Percentiles rank a stretch among this genome's conserved stretches.
Conservation (phyloP, 2,888 invertebrate genomes). For the Drosophila trichaetosa region DNA sequence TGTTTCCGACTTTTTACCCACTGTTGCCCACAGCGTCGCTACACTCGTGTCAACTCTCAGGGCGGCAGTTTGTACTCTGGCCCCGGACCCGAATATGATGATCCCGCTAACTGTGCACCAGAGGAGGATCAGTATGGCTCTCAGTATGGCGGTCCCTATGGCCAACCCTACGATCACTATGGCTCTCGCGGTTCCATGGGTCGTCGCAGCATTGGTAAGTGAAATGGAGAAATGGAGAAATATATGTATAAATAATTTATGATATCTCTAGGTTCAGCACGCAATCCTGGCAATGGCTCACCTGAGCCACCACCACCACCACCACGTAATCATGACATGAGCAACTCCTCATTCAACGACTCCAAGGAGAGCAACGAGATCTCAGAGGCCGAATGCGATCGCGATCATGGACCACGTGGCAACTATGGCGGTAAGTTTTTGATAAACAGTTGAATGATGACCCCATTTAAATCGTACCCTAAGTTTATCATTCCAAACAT, state of each 20-base stretch:
- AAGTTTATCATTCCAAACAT: constrained; percentile 14
- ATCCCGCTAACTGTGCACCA: constrained; percentile 95
- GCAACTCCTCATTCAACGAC: constrained; percentile 94
- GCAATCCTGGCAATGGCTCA: constrained; percentile 86
- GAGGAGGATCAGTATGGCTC: constrained; percentile 97
- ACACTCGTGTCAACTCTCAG: constrained; percentile 89
- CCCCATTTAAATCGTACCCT: background rate
- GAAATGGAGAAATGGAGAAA: no score
- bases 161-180: constrained; percentile 95
- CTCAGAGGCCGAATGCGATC: constrained; percentile 96
- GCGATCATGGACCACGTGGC: constrained; percentile 91
- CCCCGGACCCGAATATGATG: constrained; percentile 94
- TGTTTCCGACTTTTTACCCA: background rate
- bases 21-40: constrained; percentile 86
- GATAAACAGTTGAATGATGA: background rate
- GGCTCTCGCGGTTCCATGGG: constrained; percentile 94
- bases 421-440: constrained; percentile 92
- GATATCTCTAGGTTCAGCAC: constrained; percentile 82
- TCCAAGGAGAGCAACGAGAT: constrained; percentile 97
- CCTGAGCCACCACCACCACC: constrained; percentile 90
- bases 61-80: constrained; percentile 88
- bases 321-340: constrained; percentile 92
- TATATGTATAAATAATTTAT: background rate
- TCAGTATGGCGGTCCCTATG: constrained; percentile 90
- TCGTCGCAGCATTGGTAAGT: constrained; percentile 87